Evolutionary conservation across 1,140 invertebrate species (phyloP).

Genomic region (Drosophila littoralis): DNA sequence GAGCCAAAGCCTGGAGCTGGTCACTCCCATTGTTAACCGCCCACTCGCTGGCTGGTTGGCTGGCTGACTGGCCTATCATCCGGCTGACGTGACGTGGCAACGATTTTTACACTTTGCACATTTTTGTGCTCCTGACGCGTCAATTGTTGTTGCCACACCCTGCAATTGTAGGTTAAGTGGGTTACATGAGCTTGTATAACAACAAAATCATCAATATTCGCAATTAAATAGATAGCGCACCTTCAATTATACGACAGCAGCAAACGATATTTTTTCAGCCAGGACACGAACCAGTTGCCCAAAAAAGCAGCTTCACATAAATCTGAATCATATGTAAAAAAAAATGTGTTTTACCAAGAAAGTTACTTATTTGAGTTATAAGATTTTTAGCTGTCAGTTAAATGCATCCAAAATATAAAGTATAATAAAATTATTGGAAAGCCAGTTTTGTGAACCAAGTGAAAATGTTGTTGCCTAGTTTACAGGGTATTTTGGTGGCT

Average conservation of each 20-base stretch:
- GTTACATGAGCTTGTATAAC: background rate
- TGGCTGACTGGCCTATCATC: constrained; percentile 68
- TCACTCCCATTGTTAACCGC: constrained; percentile 39
- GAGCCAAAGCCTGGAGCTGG: constrained; percentile 40
- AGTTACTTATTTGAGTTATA: too few species aligned
- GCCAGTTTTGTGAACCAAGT: too few species aligned
- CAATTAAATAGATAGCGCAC: background rate
- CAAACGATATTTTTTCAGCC: too few species aligned
- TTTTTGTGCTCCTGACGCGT: constrained; percentile 44
- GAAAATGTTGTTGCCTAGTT: background rate
- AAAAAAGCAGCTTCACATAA: too few species aligned
- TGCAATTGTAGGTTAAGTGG: background rate
- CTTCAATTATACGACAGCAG: too few species aligned
- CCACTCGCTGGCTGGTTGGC: constrained; percentile 54
- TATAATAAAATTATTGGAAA: too few species aligned
- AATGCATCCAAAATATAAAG: too few species aligned
- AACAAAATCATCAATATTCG: too few species aligned
- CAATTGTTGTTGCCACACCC: constrained; percentile 37
- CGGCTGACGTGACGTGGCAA: constrained; percentile 73
- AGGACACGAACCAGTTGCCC: too few species aligned
- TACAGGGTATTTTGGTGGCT: constrained; percentile 20
- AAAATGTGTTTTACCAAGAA: too few species aligned
- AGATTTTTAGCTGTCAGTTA: too few species aligned
- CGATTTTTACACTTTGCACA: constrained; percentile 78
- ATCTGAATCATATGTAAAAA: too few species aligned